phyloP scores from a whole-genome alignment of 2,797 vertebrate species.

The Cichlasoma orientale region DNA sequence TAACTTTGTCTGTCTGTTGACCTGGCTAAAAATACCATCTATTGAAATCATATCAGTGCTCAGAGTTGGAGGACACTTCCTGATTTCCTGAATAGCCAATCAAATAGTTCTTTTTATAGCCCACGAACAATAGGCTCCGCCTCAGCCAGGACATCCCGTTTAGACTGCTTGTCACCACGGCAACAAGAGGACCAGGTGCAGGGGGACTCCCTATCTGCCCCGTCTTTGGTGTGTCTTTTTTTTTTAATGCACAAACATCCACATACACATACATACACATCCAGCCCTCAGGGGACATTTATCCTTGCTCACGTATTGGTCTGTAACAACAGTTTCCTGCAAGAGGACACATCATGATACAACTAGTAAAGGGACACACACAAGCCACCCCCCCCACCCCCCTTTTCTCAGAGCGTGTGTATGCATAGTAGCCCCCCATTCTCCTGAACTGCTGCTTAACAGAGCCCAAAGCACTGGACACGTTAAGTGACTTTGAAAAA shows the following conservation, averaged over 20 bases:
- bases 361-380: slow-evolving; percentile 27
- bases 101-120: slow-evolving; percentile 72
- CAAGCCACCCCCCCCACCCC: not conserved
- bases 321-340: slow-evolving; percentile 87
- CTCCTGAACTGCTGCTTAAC: slow-evolving; percentile 82
- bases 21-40: slow-evolving; percentile 60
- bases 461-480: slow-evolving; percentile 81
- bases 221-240: slow-evolving; percentile 9
- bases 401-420: slow-evolving; percentile 82
- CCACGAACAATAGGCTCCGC: slow-evolving; percentile 73
- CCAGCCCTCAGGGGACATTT: slow-evolving; percentile 4
- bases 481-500: slow-evolving; percentile 95
- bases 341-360: slow-evolving; percentile 57
- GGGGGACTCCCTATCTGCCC: slow-evolving; percentile 36
- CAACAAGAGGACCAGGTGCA: slow-evolving; percentile 55
- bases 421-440: slow-evolving; percentile 84
- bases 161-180: slow-evolving; percentile 77
- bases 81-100: slow-evolving; percentile 74
- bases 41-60: slow-evolving; percentile 61
- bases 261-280: slow-evolving; percentile 38
- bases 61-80: slow-evolving; percentile 71
- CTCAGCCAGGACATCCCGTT: slow-evolving; percentile 82
- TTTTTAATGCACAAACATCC: slow-evolving; percentile 20
- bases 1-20: slow-evolving; percentile 1
- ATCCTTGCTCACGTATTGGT: slow-evolving; percentile 49